These are phyloP conservation scores for Agriotes lineatus DNA, from an alignment of 2,888 invertebrate species.

Conservation along the genomic window DNA sequence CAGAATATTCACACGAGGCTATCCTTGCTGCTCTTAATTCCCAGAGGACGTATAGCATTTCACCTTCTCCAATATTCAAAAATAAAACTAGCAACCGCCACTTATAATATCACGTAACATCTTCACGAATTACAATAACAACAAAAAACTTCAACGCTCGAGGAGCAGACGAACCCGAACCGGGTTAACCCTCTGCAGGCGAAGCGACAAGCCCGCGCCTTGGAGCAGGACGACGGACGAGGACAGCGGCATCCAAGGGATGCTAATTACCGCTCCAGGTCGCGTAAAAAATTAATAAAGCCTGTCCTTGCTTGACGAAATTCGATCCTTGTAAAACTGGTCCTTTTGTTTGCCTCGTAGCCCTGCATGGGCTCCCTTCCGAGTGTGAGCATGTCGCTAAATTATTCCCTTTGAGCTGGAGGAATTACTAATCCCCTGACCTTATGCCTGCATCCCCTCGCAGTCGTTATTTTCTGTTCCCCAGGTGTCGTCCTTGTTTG, in stretches of 20 bases:
- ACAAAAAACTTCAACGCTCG: slow-evolving; percentile 38
- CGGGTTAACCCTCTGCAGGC: slow-evolving; percentile 29
- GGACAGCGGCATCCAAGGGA: slow-evolving; percentile 18
- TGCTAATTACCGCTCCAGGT: slow-evolving; percentile 22
- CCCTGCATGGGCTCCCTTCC: slow-evolving; percentile 2
- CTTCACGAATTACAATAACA: slow-evolving; percentile 41
- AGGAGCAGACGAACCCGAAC: slow-evolving; percentile 36
- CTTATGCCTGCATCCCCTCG: slow-evolving; percentile 24
- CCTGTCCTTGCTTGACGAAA: slow-evolving; percentile 40
- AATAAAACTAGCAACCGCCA: slow-evolving; percentile 41
- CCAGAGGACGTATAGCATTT: slow-evolving; percentile 27
- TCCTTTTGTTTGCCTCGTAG: slow-evolving; percentile 37
- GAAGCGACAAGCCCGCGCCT: not conserved
- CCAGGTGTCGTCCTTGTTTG: not conserved
- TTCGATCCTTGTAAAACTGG: slow-evolving; percentile 42
- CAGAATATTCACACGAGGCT: slow-evolving; percentile 3
- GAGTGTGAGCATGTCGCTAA: slow-evolving; percentile 15
- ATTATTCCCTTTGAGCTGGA: slow-evolving; percentile 25
- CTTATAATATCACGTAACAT: slow-evolving; percentile 43
- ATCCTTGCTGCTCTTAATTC: not conserved
- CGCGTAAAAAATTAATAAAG: slow-evolving; percentile 39
- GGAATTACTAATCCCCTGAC: slow-evolving; percentile 30
- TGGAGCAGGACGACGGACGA: not conserved
- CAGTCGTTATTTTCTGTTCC: not conserved
- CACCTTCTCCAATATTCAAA: slow-evolving; percentile 32